These are phyloP conservation scores for Prietella phreatophila DNA, from an alignment of 2,113 vertebrate species.

Conservation along the genomic window DNA sequence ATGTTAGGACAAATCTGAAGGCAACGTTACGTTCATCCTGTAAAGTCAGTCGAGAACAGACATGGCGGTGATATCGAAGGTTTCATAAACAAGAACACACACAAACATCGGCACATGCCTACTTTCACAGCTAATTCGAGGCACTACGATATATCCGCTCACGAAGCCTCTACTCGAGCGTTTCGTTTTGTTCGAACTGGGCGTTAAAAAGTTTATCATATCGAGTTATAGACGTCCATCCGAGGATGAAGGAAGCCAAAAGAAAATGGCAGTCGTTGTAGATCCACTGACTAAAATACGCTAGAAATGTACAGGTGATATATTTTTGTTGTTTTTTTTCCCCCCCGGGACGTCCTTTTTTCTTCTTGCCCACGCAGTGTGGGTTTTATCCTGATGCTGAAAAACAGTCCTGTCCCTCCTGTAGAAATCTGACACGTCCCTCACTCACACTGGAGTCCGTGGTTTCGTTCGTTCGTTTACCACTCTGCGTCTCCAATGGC, in stretches of 20 bases:
- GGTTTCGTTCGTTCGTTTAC: constrained; percentile 70
- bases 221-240: background rate
- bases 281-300: constrained; percentile 14
- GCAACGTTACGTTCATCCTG: background rate
- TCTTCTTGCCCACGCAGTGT: background rate
- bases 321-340: background rate
- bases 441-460: background rate
- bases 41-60: background rate
- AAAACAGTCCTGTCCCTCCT: constrained; percentile 58
- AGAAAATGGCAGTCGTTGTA: constrained; percentile 1
- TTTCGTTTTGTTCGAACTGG: constrained; percentile 2
- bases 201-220: background rate
- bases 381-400: constrained; percentile 49
- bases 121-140: constrained; percentile 34
- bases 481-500: constrained; percentile 98
- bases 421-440: constrained; percentile 17
- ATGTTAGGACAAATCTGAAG: background rate
- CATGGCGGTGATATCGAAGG: background rate
- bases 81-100: constrained; percentile 11
- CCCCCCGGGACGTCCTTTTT: constrained; percentile 14
- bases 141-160: constrained; percentile 41
- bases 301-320: constrained; percentile 28
- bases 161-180: constrained; percentile 24
- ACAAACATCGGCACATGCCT: background rate
- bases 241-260: background rate